phyloP scores from a whole-genome alignment of 2,888 invertebrate genomes.

The Heliothis peltigera region DNA sequence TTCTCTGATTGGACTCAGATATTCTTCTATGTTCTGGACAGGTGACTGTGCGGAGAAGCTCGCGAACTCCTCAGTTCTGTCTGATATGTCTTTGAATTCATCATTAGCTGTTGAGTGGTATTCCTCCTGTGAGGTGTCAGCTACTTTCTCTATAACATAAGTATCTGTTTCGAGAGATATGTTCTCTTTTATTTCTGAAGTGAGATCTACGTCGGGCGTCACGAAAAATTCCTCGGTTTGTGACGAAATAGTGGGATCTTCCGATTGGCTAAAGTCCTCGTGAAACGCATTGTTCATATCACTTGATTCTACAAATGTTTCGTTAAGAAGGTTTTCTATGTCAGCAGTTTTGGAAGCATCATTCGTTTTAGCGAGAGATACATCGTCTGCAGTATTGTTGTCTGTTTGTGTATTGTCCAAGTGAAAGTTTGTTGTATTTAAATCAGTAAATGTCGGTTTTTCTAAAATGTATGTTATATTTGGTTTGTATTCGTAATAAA shows the following conservation, averaged over 20 bases:
- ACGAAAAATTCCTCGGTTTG: conserved; percentile 37
- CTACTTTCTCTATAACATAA: neutral
- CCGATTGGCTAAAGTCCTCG: conserved; percentile 61
- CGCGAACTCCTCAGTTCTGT: conserved; percentile 25
- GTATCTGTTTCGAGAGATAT: conserved; percentile 25
- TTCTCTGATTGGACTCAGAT: conserved; percentile 36
- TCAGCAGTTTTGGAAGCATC: conserved; percentile 4
- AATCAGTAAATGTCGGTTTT: neutral
- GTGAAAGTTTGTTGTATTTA: neutral
- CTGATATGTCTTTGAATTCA: conserved; percentile 40
- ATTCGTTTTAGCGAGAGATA: neutral
- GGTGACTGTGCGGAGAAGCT: conserved; percentile 30
- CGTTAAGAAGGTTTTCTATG: conserved; percentile 34
- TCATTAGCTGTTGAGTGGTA: conserved; percentile 20
- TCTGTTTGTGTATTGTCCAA: neutral
- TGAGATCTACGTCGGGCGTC: conserved; percentile 40
- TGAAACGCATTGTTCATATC: conserved; percentile 82
- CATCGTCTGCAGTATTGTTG: conserved; percentile 3
- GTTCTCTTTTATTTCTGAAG: conserved; percentile 34
- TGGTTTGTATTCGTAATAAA: conserved; percentile 6
- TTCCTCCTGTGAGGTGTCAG: conserved; percentile 18
- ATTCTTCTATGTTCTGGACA: conserved; percentile 19
- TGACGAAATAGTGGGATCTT: conserved; percentile 46
- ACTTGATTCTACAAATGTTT: conserved; percentile 66
- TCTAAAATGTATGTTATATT: neutral